Percentiles rank a stretch among this genome's conserved stretches.
phyloP scores from a whole-genome alignment of 2,888 invertebrate genomes.

The Campoplex capitator region DNA sequence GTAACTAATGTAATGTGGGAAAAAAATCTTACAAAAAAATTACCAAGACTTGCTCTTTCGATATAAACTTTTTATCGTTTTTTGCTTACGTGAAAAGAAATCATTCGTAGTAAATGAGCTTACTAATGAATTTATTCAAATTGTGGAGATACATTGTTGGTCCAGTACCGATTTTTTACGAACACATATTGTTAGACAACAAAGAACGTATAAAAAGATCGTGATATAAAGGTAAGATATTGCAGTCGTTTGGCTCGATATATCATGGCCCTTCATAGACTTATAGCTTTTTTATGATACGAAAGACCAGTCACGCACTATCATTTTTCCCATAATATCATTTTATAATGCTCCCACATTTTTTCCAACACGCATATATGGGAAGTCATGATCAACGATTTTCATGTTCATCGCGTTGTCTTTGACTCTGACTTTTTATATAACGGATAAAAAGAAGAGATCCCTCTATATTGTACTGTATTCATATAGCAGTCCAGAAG shows the following conservation, averaged over 20 bases:
- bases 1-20: neutral
- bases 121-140: neutral
- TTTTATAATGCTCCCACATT: neutral
- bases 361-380: neutral
- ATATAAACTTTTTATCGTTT: no score
- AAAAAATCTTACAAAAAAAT: neutral
- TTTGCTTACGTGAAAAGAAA: neutral
- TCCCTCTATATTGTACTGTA: neutral
- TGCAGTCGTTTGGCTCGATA: conserved; percentile 41
- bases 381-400: conserved; percentile 15
- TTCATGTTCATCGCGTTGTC: conserved; percentile 19
- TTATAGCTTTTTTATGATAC: conserved; percentile 45
- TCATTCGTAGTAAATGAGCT: neutral
- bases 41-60: no score
- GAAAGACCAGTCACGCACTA: conserved; percentile 20
- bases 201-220: neutral
- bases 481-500: neutral
- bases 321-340: neutral
- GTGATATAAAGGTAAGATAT: conserved; percentile 19
- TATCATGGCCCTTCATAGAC: conserved; percentile 33
- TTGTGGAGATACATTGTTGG: neutral
- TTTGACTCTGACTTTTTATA: neutral
- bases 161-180: neutral
- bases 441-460: neutral
- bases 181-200: conserved; percentile 19